phyloP scores from a whole-genome alignment of 2,797 vertebrate genomes.

The Apogon hyalosoma region DNA sequence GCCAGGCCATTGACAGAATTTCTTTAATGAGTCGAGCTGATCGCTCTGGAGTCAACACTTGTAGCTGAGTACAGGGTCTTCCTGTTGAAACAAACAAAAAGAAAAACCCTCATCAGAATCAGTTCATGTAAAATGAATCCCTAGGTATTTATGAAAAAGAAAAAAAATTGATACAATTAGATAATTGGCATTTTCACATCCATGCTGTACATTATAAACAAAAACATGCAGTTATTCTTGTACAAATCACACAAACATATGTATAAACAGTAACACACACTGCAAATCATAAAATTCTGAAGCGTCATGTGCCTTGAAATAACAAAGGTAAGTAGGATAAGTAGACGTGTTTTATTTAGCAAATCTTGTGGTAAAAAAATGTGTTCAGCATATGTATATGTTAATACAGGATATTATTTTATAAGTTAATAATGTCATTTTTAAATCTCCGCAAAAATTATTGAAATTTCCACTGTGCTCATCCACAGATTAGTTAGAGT shows the following conservation, averaged over 20 bases:
- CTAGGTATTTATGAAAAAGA: background rate
- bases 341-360: slow-evolving; percentile 3
- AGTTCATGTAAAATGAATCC: background rate
- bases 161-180: background rate
- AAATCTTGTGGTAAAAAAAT: too few relatives aligned
- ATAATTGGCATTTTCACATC: slow-evolving; percentile 6
- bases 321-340: background rate
- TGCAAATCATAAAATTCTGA: slow-evolving; percentile 22
- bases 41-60: slow-evolving; percentile 92
- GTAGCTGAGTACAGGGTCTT: slow-evolving; percentile 95
- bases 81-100: slow-evolving; percentile 83
- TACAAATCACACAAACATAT: slow-evolving; percentile 36
- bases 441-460: slow-evolving; percentile 1
- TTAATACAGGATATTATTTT: too few relatives aligned
- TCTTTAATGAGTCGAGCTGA: slow-evolving; percentile 97
- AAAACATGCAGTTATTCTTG: background rate
- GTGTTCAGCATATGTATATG: too few relatives aligned
- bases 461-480: slow-evolving; percentile 19
- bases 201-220: slow-evolving; percentile 3
- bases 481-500: slow-evolving; percentile 59
- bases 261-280: slow-evolving; percentile 21
- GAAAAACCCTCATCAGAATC: slow-evolving; percentile 12
- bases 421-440: too few relatives aligned
- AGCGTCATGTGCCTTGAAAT: too few relatives aligned
- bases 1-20: slow-evolving; percentile 90